Evolutionary conservation across 2,113 vertebrate genomes (phyloP).

Genomic region (Passer domesticus): DNA sequence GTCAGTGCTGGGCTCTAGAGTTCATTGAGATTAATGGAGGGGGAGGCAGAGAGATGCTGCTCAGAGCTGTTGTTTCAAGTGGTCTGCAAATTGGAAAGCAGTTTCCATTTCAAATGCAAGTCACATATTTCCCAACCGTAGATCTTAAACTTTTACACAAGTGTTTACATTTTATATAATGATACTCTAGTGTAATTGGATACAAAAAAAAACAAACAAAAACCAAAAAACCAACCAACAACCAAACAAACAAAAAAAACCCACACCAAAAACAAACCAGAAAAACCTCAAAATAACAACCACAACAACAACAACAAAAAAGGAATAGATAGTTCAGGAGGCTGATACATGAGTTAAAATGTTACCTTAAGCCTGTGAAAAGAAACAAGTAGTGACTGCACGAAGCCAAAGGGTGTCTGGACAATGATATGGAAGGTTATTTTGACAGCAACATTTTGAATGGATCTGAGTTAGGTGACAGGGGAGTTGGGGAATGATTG

Average conservation of each 20-base stretch:
- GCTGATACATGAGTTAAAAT: slow-evolving; percentile 37
- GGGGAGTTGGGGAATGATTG: background rate
- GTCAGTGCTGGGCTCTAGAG: slow-evolving; percentile 41
- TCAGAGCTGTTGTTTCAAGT: slow-evolving; percentile 49
- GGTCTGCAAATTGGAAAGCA: slow-evolving; percentile 43
- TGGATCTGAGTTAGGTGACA: slow-evolving; percentile 3
- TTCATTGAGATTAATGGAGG: slow-evolving; percentile 62
- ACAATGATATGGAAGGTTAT: slow-evolving; percentile 57
- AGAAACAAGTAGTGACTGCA: slow-evolving; percentile 32
- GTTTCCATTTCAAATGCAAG: slow-evolving; percentile 40
- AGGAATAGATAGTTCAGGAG: background rate
- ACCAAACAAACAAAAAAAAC: background rate
- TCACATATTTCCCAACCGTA: slow-evolving; percentile 22
- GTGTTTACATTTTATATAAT: slow-evolving; percentile 23
- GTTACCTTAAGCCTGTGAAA: slow-evolving; percentile 42
- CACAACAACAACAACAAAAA: background rate
- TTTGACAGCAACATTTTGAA: slow-evolving; percentile 60
- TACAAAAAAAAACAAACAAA: background rate
- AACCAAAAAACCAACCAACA: background rate
- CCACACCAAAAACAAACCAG: background rate
- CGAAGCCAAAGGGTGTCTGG: background rate
- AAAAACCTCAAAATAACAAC: background rate
- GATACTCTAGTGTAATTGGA: background rate
- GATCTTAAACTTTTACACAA: slow-evolving; percentile 25
- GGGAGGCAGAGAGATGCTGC: slow-evolving; percentile 41